These are phyloP conservation scores for Mamestra configurata DNA, from an alignment of 1,140 invertebrate species.

Conservation along the genomic window DNA sequence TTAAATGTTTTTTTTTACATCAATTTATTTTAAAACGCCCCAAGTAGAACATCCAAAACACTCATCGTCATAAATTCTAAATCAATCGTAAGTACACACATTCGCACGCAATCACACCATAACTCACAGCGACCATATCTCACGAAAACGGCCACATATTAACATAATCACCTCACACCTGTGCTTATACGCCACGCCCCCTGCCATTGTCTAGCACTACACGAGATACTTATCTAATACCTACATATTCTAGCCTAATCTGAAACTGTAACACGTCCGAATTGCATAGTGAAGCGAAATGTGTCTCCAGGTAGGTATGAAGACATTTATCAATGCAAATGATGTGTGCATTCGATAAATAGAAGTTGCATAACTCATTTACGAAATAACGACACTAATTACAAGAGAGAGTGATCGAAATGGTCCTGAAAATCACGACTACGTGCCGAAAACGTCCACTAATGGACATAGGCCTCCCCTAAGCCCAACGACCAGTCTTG, in stretches of 20 bases:
- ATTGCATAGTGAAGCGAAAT: not conserved
- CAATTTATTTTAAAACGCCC: too few species aligned
- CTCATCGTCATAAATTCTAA: too few species aligned
- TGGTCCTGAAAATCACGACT: too few species aligned
- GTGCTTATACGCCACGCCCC: slow-evolving; percentile 37
- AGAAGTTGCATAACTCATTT: not conserved
- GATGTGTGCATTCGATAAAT: not conserved
- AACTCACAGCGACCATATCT: slow-evolving; percentile 5
- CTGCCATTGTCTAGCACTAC: slow-evolving; percentile 34
- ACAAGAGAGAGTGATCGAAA: too few species aligned
- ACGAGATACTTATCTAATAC: not conserved
- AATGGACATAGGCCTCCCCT: too few species aligned
- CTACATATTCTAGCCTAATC: not conserved
- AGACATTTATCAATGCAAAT: slow-evolving; percentile 7
- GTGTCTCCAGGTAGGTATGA: not conserved
- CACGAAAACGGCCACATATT: slow-evolving; percentile 32
- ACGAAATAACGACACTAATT: too few species aligned
- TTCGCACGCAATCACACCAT: slow-evolving; percentile 8
- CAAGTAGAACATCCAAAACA: too few species aligned
- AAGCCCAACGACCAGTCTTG: too few species aligned
- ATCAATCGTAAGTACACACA: too few species aligned
- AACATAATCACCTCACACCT: slow-evolving; percentile 50
- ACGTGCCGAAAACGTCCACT: too few species aligned
- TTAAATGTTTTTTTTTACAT: too few species aligned
- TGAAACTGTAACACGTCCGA: slow-evolving; percentile 14